Percentiles rank a stretch among this genome's conserved stretches.
phyloP scores from a whole-genome alignment of 2,888 invertebrate genomes.

The Aradus depressus region DNA sequence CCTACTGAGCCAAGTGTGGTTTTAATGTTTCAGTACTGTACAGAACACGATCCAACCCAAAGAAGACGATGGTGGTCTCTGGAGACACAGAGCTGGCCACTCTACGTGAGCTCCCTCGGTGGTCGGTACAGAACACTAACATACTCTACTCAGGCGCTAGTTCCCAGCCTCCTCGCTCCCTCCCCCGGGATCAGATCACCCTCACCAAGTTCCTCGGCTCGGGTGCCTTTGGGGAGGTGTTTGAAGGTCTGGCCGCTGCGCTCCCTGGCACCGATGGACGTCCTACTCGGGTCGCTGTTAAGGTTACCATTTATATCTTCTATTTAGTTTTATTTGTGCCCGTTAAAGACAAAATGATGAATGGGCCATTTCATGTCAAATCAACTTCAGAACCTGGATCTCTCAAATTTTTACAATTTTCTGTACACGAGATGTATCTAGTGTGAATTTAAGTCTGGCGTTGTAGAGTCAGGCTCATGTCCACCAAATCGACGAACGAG shows the following conservation, averaged over 20 bases:
- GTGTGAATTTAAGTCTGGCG: too few relatives aligned
- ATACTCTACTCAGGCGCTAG: slow-evolving; percentile 61
- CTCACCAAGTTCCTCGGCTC: slow-evolving; percentile 82
- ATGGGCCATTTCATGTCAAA: too few relatives aligned
- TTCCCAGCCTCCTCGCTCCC: slow-evolving; percentile 54
- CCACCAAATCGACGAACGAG: too few relatives aligned
- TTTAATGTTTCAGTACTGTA: slow-evolving; percentile 11
- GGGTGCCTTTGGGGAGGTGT: slow-evolving; percentile 96
- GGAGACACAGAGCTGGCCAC: slow-evolving; percentile 74
- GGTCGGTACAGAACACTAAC: slow-evolving; percentile 67
- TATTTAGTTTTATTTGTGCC: neutral
- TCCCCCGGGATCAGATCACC: slow-evolving; percentile 74
- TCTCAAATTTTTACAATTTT: too few relatives aligned
- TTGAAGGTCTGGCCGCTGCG: slow-evolving; percentile 74
- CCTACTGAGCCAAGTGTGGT: too few relatives aligned
- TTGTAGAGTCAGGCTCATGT: too few relatives aligned
- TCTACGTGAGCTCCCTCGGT: slow-evolving; percentile 64
- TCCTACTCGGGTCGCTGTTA: slow-evolving; percentile 79
- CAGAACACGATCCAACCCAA: slow-evolving; percentile 3
- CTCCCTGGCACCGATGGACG: slow-evolving; percentile 44
- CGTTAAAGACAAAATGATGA: too few relatives aligned
- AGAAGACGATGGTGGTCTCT: slow-evolving; percentile 23
- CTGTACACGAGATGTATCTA: too few relatives aligned
- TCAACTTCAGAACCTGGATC: too few relatives aligned
- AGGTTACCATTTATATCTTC: slow-evolving; percentile 43